Base-by-base conservation (phyloP, 1,140 invertebrate genomes). In the Atta colombica region DNA sequence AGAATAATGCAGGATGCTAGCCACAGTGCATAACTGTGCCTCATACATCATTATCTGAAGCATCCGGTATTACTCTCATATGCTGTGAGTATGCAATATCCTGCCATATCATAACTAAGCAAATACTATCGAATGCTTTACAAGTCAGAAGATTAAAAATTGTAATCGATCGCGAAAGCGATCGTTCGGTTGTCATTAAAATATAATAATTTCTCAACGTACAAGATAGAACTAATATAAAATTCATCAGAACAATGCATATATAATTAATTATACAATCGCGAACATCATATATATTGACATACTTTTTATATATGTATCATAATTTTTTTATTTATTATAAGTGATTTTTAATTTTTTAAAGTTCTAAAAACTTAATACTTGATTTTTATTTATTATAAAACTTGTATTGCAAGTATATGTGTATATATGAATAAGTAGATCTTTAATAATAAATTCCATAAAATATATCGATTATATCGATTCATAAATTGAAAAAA, bases 31-130 rank as follows among this genome's bases (percentile, higher is more conserved):
- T 77, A 69, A 55, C 75, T 71, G 60, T 86, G 63, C 12, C 89
- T 87, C 89, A 85, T 90, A 90, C 78, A 90, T 90, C 89, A 89
- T 80, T 68, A 90, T 89, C 86, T 90, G 86, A 90, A 90, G 89
- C 89, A 90, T 90, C 89, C 89, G 89, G 89, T 90, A 90, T 90
- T 90, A 90, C 87, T 90, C 88, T 85, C 80, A 82, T 61, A 69
- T 35, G 68, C 85, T 28, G 51, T 74, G 68, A 87, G 88, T 75
- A 89, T 75, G 89, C 88, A 90, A 90, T 90, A 90, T 90, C 86
- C 89, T 90, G 86, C 82, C 80, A 72, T 77, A 80, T 89, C 87
- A 80, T 80, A 87, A 81, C 88, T 88, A 90, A 90, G 89, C 88
- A 90, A 90, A 90, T 90, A 90, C 53, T 87, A 77, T 84, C 66